Percentiles rank a stretch among this genome's conserved stretches.
These are phyloP conservation scores for Meiosimyza decipiens DNA, from an alignment of 2,888 invertebrate genomes.

Conservation along the genomic window DNA sequence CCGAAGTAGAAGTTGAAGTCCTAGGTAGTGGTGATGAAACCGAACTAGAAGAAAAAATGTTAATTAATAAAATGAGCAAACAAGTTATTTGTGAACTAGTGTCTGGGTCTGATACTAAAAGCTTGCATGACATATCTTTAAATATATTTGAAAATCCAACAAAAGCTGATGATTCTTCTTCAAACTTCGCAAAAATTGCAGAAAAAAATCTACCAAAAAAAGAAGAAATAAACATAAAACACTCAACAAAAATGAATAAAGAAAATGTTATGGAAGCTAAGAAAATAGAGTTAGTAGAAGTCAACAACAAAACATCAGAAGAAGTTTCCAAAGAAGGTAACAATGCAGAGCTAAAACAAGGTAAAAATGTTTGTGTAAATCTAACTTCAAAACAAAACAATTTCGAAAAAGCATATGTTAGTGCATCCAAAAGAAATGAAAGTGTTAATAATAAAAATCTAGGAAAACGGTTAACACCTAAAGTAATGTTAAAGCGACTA, in stretches of 20 bases:
- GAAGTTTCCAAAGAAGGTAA: no score
- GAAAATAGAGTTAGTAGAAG: no score
- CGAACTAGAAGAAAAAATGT: conserved; percentile 25
- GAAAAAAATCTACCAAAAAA: conserved; percentile 31
- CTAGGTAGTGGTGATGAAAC: conserved; percentile 13
- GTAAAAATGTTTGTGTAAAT: no score
- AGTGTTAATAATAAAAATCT: no score
- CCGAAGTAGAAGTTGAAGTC: conserved; percentile 42
- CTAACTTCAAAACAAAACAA: no score
- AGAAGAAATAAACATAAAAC: background rate
- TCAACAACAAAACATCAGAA: no score
- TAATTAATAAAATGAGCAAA: background rate
- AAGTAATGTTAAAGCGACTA: no score
- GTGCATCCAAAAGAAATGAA: no score
- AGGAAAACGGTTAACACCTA: no score
- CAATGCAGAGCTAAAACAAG: no score
- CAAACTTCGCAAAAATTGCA: background rate
- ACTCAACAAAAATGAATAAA: background rate
- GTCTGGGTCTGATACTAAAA: background rate
- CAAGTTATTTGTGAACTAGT: background rate
- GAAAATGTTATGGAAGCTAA: no score
- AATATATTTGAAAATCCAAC: conserved; percentile 18
- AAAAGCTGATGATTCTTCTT: background rate
- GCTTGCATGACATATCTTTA: background rate
- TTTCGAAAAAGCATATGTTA: no score